Percentiles rank a stretch among this genome's conserved stretches.
phyloP scores from a whole-genome alignment of 2,888 invertebrate genomes.

The Branchellion lobata region DNA sequence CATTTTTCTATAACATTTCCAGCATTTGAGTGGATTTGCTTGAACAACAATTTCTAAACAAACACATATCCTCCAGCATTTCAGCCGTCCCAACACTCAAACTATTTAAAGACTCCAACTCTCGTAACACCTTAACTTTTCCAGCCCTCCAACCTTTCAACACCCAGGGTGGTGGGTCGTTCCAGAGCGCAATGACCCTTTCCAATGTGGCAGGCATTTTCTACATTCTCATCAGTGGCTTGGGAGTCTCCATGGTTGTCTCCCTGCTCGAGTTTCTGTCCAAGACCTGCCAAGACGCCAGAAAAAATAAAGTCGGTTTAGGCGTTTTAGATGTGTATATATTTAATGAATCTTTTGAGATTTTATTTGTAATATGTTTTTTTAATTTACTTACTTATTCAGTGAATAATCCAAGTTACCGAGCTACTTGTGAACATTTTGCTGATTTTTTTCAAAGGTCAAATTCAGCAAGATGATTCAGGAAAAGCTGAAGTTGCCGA shows the following conservation, averaged over 20 bases:
- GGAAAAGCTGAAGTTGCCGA: conserved; percentile 34
- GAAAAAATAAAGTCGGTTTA: conserved; percentile 56
- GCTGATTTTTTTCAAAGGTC: not conserved
- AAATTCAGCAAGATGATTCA: conserved; percentile 32
- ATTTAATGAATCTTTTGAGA: not conserved
- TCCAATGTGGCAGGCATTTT: conserved; percentile 99
- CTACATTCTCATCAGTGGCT: conserved; percentile 92
- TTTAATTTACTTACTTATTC: not conserved
- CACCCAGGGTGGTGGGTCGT: conserved; percentile 65
- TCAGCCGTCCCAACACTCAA: too few relatives aligned
- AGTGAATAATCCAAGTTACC: not conserved
- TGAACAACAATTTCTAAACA: too few relatives aligned
- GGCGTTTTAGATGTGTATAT: not conserved
- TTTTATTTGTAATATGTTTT: not conserved
- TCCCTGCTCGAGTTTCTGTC: conserved; percentile 94
- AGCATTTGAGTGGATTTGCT: too few relatives aligned
- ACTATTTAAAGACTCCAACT: too few relatives aligned
- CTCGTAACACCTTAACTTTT: too few relatives aligned
- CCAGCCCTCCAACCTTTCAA: too few relatives aligned
- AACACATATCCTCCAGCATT: too few relatives aligned
- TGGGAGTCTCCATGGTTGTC: conserved; percentile 84
- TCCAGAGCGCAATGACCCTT: conserved; percentile 73
- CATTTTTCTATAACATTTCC: too few relatives aligned
- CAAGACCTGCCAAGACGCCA: conserved; percentile 66
- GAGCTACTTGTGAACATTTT: not conserved